Conservation (phyloP, 2,113 vertebrate genomes). For the Chaetura pelagica region DNA sequence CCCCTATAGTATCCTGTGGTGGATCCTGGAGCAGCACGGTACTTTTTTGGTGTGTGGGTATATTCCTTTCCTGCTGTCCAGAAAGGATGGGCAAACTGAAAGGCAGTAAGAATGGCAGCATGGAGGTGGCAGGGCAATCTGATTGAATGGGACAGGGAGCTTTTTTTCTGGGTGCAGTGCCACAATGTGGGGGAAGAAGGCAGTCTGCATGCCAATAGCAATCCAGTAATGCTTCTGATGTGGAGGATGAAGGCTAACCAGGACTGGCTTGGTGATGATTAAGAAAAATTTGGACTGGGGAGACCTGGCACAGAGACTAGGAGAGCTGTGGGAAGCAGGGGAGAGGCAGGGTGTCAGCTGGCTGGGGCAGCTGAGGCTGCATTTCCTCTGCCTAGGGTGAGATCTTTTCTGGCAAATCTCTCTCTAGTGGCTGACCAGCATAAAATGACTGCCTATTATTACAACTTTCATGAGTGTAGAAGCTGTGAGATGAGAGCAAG, state of each 20-base stretch:
- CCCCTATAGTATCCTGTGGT: not conserved
- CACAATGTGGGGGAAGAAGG: fast-evolving
- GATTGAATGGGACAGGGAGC: not conserved
- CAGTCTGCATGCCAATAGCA: not conserved
- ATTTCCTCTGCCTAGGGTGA: not conserved
- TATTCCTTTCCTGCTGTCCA: not conserved
- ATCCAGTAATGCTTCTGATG: not conserved
- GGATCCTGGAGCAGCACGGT: not conserved
- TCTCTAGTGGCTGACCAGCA: not conserved
- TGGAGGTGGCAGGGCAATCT: not conserved
- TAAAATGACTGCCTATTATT: not conserved
- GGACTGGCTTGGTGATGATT: not conserved
- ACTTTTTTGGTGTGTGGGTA: not conserved
- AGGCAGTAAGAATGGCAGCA: no score
- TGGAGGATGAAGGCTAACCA: not conserved
- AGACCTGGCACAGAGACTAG: not conserved
- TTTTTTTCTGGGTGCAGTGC: not conserved
- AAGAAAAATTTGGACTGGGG: no score
- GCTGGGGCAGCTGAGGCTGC: not conserved
- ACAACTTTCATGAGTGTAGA: not conserved
- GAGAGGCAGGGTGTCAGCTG: no score
- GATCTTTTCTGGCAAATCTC: not conserved
- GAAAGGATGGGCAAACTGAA: not conserved
- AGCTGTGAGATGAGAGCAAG: not conserved
- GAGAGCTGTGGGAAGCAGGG: not conserved